Evolutionary conservation across 2,797 vertebrate genomes (phyloP), one percentile per base, ranked within the genome.

Genomic region (Coregonus suidteri): DNA sequence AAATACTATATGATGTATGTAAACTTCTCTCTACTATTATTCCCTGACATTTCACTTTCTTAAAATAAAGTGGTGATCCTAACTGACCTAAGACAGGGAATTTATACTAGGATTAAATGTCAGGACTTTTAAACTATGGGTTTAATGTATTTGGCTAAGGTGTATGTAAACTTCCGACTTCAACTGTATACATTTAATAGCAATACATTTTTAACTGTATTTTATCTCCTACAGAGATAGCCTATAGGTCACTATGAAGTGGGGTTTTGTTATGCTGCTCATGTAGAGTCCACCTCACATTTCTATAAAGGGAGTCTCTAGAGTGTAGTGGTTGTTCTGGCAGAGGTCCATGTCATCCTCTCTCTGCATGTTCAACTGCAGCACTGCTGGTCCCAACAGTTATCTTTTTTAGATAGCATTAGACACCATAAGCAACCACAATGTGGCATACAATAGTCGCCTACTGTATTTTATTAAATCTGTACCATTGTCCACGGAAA

Each of bases 281-380:
- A 35, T 87, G 82, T 76, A 78, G 79, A 88, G 84, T 82, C 82
- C 75, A 76, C 78, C 67, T 35, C 67, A 79, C 68, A 37, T 15
- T 64, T 20, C 54, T 25, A 41, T 1, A 5, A 15, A 79, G n/a
- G 11, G 41, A 47, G 75, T 80, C 86, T 86, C 89, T 84, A 20
- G 56, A 62, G 56, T 62, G 56, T 80, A 25, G 82, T 88, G 89
- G 83, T 84, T 85, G 80, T 77, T 73, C 73, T 91, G 90, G 88
- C 88, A 86, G 78, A 79, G 16, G 16, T 86, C 89, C 86, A 88
- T 81, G 73, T 82, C 81, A 81, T 86, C 85, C 83, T 88, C 88
- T 35, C 54, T 59, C 75, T 15, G 13, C 47, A 68, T 31, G 15
- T 81, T 84, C 83, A 76, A 75, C 85, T 76, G 66, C 73, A 78